Percentiles rank a stretch among this genome's conserved stretches.
Evolutionary conservation across 2,888 invertebrate genomes (phyloP).

Genomic region (Pogonocherus hispidulus): DNA sequence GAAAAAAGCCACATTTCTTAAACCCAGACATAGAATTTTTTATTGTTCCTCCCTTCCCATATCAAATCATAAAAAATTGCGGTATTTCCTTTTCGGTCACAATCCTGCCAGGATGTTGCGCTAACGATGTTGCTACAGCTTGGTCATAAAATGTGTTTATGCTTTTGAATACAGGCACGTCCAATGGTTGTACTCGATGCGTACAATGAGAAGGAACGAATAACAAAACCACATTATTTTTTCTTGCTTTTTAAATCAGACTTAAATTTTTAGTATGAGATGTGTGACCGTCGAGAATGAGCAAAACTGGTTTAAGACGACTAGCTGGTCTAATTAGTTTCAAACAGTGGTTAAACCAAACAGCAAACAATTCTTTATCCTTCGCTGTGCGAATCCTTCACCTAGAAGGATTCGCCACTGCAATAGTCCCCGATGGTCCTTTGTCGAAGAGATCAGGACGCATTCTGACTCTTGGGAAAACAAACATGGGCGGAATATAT

Average conservation of each 20-base stretch:
- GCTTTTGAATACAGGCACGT: too few relatives aligned
- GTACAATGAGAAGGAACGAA: not conserved
- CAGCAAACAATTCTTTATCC: not conserved
- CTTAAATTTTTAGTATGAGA: constrained; percentile 1
- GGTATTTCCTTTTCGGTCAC: not conserved
- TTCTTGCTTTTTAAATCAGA: not conserved
- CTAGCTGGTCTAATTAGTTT: constrained; percentile 18
- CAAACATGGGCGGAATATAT: constrained; percentile 23
- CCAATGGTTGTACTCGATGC: not conserved
- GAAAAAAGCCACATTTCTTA: too few relatives aligned
- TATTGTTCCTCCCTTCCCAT: too few relatives aligned
- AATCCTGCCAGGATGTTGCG: constrained; percentile 1
- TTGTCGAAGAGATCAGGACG: constrained; percentile 10
- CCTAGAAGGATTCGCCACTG: not conserved
- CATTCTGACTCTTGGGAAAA: constrained; percentile 27
- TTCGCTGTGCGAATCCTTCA: too few relatives aligned
- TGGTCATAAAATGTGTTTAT: too few relatives aligned
- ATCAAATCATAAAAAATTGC: too few relatives aligned
- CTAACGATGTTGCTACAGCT: too few relatives aligned
- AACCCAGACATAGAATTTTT: too few relatives aligned
- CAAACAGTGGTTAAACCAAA: not conserved
- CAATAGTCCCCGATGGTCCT: constrained; percentile 16
- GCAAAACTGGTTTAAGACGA: constrained; percentile 20
- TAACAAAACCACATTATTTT: constrained; percentile 4
- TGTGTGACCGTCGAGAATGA: constrained; percentile 20